A percentile compares a stretch with the other conserved stretches of the same genome.
Evolutionary conservation across 2,888 invertebrate genomes (phyloP).

Genomic region (Sarcophaga variegata): DNA sequence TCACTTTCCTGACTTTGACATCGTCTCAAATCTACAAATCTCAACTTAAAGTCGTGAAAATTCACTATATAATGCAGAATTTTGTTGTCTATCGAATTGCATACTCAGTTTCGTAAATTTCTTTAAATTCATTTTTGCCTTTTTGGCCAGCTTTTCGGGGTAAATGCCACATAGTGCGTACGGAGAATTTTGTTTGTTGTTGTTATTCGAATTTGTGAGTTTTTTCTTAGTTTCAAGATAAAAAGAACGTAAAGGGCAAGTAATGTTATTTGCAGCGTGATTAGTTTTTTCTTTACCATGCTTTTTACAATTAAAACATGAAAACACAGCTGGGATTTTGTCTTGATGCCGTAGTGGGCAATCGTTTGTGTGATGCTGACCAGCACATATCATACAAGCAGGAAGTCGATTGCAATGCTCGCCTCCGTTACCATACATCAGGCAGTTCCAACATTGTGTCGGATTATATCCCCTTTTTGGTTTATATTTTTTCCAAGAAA

Average conservation of each 20-base stretch:
- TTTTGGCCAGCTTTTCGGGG: too few relatives aligned
- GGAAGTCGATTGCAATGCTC: conserved; percentile 31
- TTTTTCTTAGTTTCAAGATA: neutral
- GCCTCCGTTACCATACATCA: neutral
- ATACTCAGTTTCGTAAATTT: too few relatives aligned
- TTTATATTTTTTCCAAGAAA: neutral
- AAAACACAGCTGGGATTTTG: conserved; percentile 36
- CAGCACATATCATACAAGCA: conserved; percentile 17
- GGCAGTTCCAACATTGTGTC: neutral
- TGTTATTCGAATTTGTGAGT: neutral
- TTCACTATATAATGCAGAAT: too few relatives aligned
- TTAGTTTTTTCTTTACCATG: conserved; percentile 35
- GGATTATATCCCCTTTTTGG: conserved; percentile 24
- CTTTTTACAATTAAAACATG: conserved; percentile 43
- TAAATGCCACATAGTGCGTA: neutral
- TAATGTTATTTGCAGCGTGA: conserved; percentile 34
- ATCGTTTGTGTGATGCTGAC: too few relatives aligned
- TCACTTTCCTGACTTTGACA: too few relatives aligned
- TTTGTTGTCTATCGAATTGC: too few relatives aligned
- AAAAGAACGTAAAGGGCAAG: conserved; percentile 15
- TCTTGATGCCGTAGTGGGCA: conserved; percentile 17
- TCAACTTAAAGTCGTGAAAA: too few relatives aligned
- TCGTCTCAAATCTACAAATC: too few relatives aligned
- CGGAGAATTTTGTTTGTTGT: neutral
- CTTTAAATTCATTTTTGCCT: too few relatives aligned